Evolutionary conservation across 2,888 invertebrate genomes (phyloP).

Genomic region (Philaethria dido): DNA sequence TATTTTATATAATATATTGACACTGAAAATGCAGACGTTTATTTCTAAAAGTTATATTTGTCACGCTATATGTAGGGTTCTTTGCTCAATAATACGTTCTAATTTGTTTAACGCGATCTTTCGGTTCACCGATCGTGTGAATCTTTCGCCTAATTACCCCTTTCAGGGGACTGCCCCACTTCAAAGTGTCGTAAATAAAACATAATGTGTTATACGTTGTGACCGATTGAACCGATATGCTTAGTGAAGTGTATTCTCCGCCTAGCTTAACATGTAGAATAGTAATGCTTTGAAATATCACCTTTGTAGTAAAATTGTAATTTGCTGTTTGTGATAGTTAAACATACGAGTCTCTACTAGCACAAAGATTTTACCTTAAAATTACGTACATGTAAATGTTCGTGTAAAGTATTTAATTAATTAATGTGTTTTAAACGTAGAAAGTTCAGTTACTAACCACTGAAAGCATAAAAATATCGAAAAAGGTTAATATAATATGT

Average conservation of each 20-base stretch:
- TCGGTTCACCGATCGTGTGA: slow-evolving; percentile 67
- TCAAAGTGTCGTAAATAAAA: slow-evolving; percentile 79
- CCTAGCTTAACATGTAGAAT: slow-evolving; percentile 47
- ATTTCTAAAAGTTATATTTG: slow-evolving; percentile 27
- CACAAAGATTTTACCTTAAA: neutral
- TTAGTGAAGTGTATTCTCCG: slow-evolving; percentile 47
- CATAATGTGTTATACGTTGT: slow-evolving; percentile 45
- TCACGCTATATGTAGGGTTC: slow-evolving; percentile 49
- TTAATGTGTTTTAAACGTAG: neutral
- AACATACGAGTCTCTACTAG: neutral
- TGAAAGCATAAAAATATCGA: neutral
- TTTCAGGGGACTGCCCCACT: slow-evolving; percentile 70
- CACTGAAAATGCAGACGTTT: neutral
- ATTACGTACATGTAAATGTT: neutral
- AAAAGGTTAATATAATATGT: neutral
- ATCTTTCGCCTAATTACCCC: slow-evolving; percentile 81
- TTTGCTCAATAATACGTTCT: slow-evolving; percentile 78
- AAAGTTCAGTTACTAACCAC: neutral
- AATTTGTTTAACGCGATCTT: slow-evolving; percentile 78
- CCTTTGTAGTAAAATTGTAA: neutral
- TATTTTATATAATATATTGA: neutral
- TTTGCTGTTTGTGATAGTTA: slow-evolving; percentile 5
- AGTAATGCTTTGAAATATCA: slow-evolving; percentile 36
- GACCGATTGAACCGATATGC: slow-evolving; percentile 54
- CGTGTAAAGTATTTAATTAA: neutral